Evolutionary conservation across 2,888 invertebrate species (phyloP).

Genomic region (Eupithecia subumbrata): DNA sequence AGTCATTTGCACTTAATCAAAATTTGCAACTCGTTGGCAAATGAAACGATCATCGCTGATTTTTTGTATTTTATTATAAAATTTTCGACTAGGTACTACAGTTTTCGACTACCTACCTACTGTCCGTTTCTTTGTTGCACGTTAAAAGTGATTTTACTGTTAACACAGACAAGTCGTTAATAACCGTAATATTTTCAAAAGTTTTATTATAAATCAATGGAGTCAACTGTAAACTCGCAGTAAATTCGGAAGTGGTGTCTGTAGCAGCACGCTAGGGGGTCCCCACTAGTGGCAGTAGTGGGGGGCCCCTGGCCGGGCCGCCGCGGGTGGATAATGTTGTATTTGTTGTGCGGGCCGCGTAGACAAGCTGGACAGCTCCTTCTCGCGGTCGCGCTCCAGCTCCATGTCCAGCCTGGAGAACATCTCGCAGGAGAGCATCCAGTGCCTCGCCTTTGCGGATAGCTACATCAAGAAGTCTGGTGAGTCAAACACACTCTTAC

Average conservation of each 20-base stretch:
- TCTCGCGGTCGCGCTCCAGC: slow-evolving; percentile 98
- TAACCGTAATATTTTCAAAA: not conserved
- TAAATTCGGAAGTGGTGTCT: slow-evolving; percentile 23
- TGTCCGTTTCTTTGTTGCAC: too few species aligned
- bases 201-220: not conserved
- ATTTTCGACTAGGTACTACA: not conserved
- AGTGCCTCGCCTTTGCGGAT: slow-evolving; percentile 97
- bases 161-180: too few species aligned
- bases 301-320: slow-evolving; percentile 34
- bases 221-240: not conserved
- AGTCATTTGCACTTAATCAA: too few species aligned
- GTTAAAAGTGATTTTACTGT: too few species aligned
- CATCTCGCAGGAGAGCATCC: slow-evolving; percentile 97
- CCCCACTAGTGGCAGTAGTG: slow-evolving; percentile 26
- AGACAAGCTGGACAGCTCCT: slow-evolving; percentile 98
- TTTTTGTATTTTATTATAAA: not conserved
- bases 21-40: too few species aligned
- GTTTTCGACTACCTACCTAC: too few species aligned
- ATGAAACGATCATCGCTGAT: too few species aligned
- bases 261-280: slow-evolving; percentile 34
- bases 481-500: slow-evolving; percentile 68
- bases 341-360: slow-evolving; percentile 85
- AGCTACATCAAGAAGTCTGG: slow-evolving; percentile 97
- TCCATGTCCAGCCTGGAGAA: slow-evolving; percentile 99
- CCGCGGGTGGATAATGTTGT: slow-evolving; percentile 56